Evolutionary conservation across 2,797 vertebrate genomes (phyloP).

Genomic region (Buceros bicornis): DNA sequence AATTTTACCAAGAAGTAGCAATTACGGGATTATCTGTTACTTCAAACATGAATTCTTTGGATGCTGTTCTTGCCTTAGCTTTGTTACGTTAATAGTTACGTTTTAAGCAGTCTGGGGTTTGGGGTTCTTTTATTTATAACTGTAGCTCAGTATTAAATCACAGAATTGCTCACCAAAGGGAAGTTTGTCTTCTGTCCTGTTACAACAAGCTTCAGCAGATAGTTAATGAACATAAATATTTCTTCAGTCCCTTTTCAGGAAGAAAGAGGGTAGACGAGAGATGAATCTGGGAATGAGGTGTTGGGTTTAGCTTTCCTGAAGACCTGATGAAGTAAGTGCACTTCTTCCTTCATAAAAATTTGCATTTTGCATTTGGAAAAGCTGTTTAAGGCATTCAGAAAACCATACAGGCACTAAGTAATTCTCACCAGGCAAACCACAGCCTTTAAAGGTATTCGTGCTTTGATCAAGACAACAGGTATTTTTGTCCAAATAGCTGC

Average conservation of each 20-base stretch:
- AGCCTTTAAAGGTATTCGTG: not conserved
- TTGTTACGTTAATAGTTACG: conserved; percentile 65
- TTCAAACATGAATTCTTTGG: conserved; percentile 73
- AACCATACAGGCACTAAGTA: not conserved
- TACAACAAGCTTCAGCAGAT: not conserved
- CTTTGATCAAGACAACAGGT: not conserved
- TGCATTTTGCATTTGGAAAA: conserved; percentile 15
- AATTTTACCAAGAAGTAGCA: conserved; percentile 71
- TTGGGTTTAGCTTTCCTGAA: not conserved
- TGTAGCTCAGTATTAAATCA: conserved; percentile 9
- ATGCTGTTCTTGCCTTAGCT: conserved; percentile 29
- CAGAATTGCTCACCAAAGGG: conserved; percentile 4
- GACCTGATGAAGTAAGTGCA: not conserved
- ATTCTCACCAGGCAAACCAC: not conserved
- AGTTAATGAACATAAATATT: not conserved
- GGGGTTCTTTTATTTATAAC: conserved; percentile 33
- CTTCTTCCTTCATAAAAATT: not conserved
- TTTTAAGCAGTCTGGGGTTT: conserved; percentile 24
- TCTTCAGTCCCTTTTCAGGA: not conserved
- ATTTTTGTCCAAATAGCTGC: not conserved
- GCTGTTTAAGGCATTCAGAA: not conserved
- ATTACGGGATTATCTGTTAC: conserved; percentile 78
- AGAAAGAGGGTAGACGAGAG: not conserved
- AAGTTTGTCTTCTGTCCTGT: conserved; percentile 20
- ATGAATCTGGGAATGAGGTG: not conserved